A percentile compares a stretch with the other conserved stretches of the same genome.
These are phyloP conservation scores for Bubalus kerabau DNA, from an alignment of 2,113 vertebrate species.

Conservation along the genomic window DNA sequence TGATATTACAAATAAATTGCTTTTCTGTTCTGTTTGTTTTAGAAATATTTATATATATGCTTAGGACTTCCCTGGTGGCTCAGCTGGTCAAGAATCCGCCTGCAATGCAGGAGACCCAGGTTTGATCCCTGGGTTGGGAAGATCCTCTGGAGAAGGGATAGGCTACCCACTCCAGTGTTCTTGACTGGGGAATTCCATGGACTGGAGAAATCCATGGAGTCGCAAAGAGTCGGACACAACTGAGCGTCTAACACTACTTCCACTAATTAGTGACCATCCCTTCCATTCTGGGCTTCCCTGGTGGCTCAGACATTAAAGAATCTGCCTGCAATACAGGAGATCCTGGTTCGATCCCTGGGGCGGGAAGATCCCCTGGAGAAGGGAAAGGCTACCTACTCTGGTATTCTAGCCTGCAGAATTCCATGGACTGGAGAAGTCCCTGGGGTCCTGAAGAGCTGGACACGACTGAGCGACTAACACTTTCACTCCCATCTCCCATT, in stretches of 20 bases:
- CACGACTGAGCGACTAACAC: rapidly evolving
- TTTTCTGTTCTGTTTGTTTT: background rate
- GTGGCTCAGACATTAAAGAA: background rate
- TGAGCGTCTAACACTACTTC: background rate
- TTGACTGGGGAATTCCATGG: background rate
- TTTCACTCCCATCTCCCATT: background rate
- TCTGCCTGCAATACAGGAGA: background rate
- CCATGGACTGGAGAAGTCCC: background rate
- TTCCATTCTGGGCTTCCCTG: background rate
- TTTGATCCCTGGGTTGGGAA: background rate
- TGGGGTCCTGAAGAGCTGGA: rapidly evolving
- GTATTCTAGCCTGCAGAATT: background rate
- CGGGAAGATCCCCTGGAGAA: background rate
- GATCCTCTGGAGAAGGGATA: background rate
- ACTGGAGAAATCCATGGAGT: background rate
- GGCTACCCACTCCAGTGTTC: background rate
- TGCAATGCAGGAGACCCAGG: background rate
- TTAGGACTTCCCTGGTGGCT: background rate
- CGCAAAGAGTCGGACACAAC: rapidly evolving
- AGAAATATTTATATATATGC: background rate
- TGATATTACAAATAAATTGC: background rate
- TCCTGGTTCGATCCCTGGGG: background rate
- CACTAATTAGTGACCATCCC: background rate
- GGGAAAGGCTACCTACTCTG: background rate
- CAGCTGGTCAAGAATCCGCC: background rate